These are phyloP conservation scores for Anguilla rostrata DNA, from an alignment of 2,113 vertebrate species.

Conservation along the genomic window DNA sequence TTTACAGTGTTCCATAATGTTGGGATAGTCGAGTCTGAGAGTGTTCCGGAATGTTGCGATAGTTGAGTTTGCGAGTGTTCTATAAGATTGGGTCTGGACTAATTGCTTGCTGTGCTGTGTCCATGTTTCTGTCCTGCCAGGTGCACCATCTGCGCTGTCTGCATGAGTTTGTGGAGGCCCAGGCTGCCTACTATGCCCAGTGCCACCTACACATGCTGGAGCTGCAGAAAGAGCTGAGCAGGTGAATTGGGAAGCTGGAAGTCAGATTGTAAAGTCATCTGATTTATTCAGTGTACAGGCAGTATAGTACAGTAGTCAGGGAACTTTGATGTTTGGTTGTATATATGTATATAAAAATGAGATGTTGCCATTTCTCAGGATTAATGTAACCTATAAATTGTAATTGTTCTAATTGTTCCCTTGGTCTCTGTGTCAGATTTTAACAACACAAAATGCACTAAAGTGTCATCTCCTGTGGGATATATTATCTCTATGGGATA, in stretches of 20 bases:
- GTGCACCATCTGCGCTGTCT: conserved; percentile 89
- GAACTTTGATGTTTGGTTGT: too few relatives aligned
- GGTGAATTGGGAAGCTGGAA: conserved; percentile 60
- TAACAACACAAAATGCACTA: not conserved
- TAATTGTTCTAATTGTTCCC: too few relatives aligned
- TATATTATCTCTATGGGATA: not conserved
- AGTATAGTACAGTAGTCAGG: too few relatives aligned
- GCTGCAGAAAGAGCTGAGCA: conserved; percentile 89
- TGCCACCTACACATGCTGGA: conserved; percentile 90
- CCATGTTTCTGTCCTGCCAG: conserved; percentile 49
- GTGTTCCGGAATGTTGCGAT: not conserved
- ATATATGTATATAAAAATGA: too few relatives aligned
- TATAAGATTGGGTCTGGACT: not conserved
- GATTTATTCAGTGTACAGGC: too few relatives aligned
- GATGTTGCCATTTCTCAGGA: too few relatives aligned
- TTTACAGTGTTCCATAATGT: not conserved
- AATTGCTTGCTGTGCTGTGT: not conserved
- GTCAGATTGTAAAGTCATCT: too few relatives aligned
- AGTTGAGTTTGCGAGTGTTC: not conserved
- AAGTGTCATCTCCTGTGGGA: too few relatives aligned
- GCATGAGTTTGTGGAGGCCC: conserved; percentile 88
- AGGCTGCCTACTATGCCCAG: conserved; percentile 87
- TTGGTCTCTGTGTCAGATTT: not conserved
- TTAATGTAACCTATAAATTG: too few relatives aligned
- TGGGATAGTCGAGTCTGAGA: not conserved